Percentiles rank a stretch among this genome's conserved stretches.
Evolutionary conservation across 2,797 vertebrate species (phyloP).

Genomic region (Limnodromus scolopaceus): DNA sequence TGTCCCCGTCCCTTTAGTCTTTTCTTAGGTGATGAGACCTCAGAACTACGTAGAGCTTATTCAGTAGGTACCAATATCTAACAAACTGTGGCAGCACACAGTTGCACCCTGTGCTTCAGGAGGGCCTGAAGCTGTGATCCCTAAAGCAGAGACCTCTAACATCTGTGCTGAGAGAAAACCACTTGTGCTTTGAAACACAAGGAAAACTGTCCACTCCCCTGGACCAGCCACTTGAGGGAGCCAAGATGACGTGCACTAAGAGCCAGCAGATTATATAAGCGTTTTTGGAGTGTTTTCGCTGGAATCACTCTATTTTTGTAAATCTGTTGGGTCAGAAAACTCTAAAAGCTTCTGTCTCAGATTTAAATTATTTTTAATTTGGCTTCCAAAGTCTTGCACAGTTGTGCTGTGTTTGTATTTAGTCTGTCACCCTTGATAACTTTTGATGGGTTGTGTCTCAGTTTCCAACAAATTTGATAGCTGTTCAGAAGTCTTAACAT

Average conservation of each 20-base stretch:
- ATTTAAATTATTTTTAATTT: background rate
- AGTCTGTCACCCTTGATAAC: background rate
- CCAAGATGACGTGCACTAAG: background rate
- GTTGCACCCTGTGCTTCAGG: accelerated
- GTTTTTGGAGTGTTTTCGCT: background rate
- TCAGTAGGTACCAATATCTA: no score
- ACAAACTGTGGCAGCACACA: background rate
- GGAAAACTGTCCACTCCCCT: background rate
- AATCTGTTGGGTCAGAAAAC: background rate
- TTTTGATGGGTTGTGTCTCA: background rate
- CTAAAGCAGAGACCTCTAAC: background rate
- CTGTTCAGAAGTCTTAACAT: background rate
- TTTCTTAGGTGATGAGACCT: background rate
- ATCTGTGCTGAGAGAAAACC: accelerated
- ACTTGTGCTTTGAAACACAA: accelerated
- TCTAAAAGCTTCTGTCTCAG: background rate
- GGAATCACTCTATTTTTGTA: background rate
- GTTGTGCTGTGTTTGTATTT: background rate
- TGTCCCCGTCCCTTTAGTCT: background rate
- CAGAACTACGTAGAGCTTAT: background rate
- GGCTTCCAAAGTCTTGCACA: background rate
- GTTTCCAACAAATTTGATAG: background rate
- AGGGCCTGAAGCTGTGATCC: background rate
- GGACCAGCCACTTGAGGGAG: constrained; percentile 47
- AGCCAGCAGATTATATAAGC: background rate